Percentiles rank a stretch among this genome's conserved stretches.
phyloP scores from a whole-genome alignment of 2,888 invertebrate species.

The Rapana venosa region DNA sequence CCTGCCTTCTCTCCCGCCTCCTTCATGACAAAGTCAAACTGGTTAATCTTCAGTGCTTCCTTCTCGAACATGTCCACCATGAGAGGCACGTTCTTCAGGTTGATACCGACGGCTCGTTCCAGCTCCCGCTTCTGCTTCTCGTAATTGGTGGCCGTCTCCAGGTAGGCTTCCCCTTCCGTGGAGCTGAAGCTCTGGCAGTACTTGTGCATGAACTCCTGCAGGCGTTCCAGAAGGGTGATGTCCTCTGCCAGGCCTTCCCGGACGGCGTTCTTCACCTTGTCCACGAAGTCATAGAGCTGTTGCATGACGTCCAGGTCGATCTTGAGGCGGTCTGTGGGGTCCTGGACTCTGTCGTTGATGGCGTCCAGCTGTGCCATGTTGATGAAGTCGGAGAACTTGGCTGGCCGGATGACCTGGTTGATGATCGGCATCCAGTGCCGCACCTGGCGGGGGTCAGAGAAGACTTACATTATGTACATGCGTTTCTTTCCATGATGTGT shows the following conservation, averaged over 20 bases:
- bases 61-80: slow-evolving; percentile 68
- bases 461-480: neutral
- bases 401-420: slow-evolving; percentile 58
- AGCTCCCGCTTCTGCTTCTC: slow-evolving; percentile 68
- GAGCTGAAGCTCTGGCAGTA: slow-evolving; percentile 70
- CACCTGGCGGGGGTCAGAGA: slow-evolving; percentile 1
- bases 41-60: slow-evolving; percentile 60
- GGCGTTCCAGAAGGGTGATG: slow-evolving; percentile 57
- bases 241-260: slow-evolving; percentile 64
- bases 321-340: slow-evolving; percentile 48
- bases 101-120: slow-evolving; percentile 58
- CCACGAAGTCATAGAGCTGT: slow-evolving; percentile 24
- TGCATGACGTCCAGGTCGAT: slow-evolving; percentile 44
- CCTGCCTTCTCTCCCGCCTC: slow-evolving; percentile 63
- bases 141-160: slow-evolving; percentile 71
- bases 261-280: slow-evolving; percentile 49
- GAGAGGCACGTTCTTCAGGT: slow-evolving; percentile 62
- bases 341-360: slow-evolving; percentile 50
- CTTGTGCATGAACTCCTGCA: slow-evolving; percentile 64
- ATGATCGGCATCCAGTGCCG: slow-evolving; percentile 60
- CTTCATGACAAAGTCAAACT: slow-evolving; percentile 65
- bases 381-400: slow-evolving; percentile 57
- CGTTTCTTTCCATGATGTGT: neutral
- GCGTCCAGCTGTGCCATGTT: slow-evolving; percentile 61
- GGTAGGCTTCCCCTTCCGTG: slow-evolving; percentile 61